Evolutionary conservation across 2,113 vertebrate genomes (phyloP), one percentile per base, ranked within the genome.

Genomic region (Eudyptes chrysolophus): DNA sequence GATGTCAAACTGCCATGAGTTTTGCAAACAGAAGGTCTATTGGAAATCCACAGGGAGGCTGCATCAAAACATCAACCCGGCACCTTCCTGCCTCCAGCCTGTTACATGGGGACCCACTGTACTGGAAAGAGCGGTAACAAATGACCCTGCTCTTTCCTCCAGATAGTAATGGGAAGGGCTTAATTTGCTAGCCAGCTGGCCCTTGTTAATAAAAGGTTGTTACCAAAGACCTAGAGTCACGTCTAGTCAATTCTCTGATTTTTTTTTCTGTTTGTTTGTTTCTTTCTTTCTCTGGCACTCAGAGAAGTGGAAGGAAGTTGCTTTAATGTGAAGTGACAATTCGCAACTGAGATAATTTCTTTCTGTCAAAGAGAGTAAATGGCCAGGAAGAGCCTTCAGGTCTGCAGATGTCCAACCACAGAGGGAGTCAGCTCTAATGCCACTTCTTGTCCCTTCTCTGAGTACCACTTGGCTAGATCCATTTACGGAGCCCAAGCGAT

Each of bases 261-360:
- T 30, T 26, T 20, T 48, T 11, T 17, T 25, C 38, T 49, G 11
- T 49, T 54, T 19, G 13, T 60, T 16, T 30, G 4, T 11, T 30
- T 80, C 1, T 81, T 84, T 74, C 34, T 42, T 38, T 81, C n/a
- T 26, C 61, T 30, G 61, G 21, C 0, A 13, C 13, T 80, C 54
- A 46, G 30, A 58, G 65, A 42, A 79, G 76, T 0, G 0, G 79
- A 95, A 95, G 46, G 29, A 87, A 74, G 61, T 49, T 51, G n/a
- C 42, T 79, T n/a, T 92, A 94, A 96, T 74, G 36, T 11, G 46
- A 96, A 97, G 72, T 89, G 96, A 80, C 95, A 95, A 9, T 24
- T 97, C 1, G 3, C 72, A 97, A 93, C 69, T 74, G 84, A 95
- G 72, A 90, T 24, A 7, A 19, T 95, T 93, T 79, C 57, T 85